Conservation (phyloP, 2,888 invertebrate species). For the Gasteruption jaculator region DNA sequence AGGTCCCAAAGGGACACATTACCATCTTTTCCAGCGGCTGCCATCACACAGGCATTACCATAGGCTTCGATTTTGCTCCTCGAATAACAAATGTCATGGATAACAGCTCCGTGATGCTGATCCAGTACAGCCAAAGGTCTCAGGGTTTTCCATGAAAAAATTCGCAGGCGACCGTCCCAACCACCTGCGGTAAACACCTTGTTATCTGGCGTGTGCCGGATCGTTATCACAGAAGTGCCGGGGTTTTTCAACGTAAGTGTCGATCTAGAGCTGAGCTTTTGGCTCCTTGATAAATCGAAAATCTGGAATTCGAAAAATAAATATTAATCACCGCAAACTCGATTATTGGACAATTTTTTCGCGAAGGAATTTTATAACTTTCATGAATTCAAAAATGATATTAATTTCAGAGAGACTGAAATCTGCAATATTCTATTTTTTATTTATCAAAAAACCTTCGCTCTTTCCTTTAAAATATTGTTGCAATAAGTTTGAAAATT, state of each 20-base stretch:
- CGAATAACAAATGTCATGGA: constrained; percentile 72
- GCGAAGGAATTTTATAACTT: too few species aligned
- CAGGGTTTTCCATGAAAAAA: constrained; percentile 75
- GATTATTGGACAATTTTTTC: too few species aligned
- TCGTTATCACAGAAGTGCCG: constrained; percentile 66
- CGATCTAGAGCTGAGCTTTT: constrained; percentile 49
- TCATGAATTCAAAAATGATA: too few species aligned
- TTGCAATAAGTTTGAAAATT: too few species aligned
- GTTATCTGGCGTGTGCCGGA: constrained; percentile 65
- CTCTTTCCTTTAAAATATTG: too few species aligned
- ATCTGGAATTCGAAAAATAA: constrained; percentile 29
- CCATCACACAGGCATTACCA: constrained; percentile 70
- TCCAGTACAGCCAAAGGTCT: constrained; percentile 69
- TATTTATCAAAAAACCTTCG: too few species aligned
- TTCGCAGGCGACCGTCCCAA: constrained; percentile 72
- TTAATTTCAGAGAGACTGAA: too few species aligned
- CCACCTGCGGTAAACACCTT: constrained; percentile 72
- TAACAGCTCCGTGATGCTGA: constrained; percentile 66
- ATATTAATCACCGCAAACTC: too few species aligned
- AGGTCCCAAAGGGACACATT: constrained; percentile 77
- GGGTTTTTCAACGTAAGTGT: constrained; percentile 66
- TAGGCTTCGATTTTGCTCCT: constrained; percentile 62
- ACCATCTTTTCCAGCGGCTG: constrained; percentile 70
- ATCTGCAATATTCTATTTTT: too few species aligned
- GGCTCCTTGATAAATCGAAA: constrained; percentile 36